Evolutionary conservation across 2,113 vertebrate genomes (phyloP).

Genomic region (western clawed frog (Xenopus tropicalis)): DNA sequence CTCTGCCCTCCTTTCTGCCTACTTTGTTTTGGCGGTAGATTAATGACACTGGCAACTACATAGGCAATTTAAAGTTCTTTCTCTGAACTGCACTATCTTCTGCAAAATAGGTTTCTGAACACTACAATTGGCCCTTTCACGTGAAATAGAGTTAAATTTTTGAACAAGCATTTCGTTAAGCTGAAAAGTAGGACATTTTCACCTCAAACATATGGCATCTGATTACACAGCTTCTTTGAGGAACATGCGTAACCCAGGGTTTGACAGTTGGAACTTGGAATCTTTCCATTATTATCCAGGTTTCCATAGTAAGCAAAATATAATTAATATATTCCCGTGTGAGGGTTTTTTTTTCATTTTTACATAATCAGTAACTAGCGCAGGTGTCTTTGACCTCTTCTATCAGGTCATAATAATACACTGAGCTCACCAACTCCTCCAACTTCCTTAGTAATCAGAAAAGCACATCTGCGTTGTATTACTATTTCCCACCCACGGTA

Average conservation of each 20-base stretch:
- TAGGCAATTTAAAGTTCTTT: too few relatives aligned
- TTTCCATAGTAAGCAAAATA: slow-evolving; percentile 13
- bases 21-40: too few relatives aligned
- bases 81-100: too few relatives aligned
- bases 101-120: too few relatives aligned
- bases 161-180: neutral
- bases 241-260: neutral
- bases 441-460: slow-evolving; percentile 34
- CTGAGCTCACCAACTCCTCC: slow-evolving; percentile 16
- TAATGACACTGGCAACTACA: too few relatives aligned
- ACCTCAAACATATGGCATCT: too few relatives aligned
- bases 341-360: slow-evolving; percentile 9
- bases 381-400: slow-evolving; percentile 31
- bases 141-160: neutral
- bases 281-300: neutral
- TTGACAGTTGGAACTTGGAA: neutral
- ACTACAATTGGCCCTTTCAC: too few relatives aligned
- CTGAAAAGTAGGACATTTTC: slow-evolving; percentile 1
- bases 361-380: slow-evolving; percentile 22
- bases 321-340: slow-evolving; percentile 20
- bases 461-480: slow-evolving; percentile 20
- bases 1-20: too few relatives aligned
- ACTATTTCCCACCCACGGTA: neutral
- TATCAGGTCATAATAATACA: slow-evolving; percentile 36
- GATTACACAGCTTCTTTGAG: neutral